These are phyloP conservation scores for Neomonachus schauinslandi DNA, from an alignment of 2,113 vertebrate genomes.

Conservation along the genomic window DNA sequence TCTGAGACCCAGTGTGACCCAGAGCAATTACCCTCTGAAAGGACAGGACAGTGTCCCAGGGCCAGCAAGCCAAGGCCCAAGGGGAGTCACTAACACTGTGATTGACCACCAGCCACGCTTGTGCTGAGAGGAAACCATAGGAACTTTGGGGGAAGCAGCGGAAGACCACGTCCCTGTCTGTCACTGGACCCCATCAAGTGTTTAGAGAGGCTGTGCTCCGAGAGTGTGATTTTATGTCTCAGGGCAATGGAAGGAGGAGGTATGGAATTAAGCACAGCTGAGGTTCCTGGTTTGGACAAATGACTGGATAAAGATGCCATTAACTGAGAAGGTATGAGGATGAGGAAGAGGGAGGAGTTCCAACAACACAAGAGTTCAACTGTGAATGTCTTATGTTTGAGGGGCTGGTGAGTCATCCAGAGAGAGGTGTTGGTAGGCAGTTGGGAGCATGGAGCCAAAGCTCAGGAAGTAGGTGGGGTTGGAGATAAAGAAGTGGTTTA, in stretches of 20 bases:
- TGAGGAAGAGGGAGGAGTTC: neutral
- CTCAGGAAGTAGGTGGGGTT: neutral
- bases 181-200: neutral
- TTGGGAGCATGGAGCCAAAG: neutral
- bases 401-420: neutral
- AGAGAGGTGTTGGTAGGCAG: neutral
- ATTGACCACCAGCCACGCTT: neutral
- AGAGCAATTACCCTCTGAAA: neutral
- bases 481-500: neutral
- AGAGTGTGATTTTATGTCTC: neutral
- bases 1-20: neutral
- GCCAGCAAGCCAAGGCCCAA: neutral
- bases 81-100: neutral
- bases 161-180: neutral
- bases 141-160: no score
- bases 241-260: neutral
- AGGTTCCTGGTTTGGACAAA: neutral
- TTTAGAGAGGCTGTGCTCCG: neutral
- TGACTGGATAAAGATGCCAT: neutral
- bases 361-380: neutral
- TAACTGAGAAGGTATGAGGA: neutral
- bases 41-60: neutral
- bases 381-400: neutral
- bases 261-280: neutral
- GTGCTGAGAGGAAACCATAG: neutral